Conservation (phyloP, 2,797 vertebrate species). For the Sphenopsis melanotis region DNA sequence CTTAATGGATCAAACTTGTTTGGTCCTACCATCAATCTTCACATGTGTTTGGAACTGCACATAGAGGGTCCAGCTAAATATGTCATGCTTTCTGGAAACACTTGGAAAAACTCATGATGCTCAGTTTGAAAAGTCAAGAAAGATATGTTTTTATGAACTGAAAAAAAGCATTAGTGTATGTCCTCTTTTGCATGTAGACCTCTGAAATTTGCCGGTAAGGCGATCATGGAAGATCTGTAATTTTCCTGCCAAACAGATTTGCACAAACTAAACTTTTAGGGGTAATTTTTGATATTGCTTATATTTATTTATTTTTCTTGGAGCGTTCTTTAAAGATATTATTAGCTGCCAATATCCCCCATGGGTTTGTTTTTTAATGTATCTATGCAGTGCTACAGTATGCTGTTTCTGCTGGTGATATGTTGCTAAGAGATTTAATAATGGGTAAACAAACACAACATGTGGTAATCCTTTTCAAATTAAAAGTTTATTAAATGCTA, state of each 20-base stretch:
- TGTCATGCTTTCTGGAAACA: not conserved
- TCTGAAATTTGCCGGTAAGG: conserved; percentile 12
- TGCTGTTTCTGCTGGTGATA: conserved; percentile 75
- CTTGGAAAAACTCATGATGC: rapidly evolving
- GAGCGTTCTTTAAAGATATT: conserved; percentile 68
- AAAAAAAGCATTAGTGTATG: not conserved
- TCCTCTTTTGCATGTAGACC: not conserved
- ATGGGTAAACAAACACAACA: conserved; percentile 85
- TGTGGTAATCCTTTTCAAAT: conserved; percentile 85
- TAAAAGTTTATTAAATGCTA: conserved; percentile 85
- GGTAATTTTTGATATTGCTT: conserved; percentile 54
- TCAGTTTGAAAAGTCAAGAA: not conserved
- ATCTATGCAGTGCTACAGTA: conserved; percentile 70
- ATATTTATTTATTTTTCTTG: conserved; percentile 74
- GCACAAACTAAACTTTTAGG: conserved; percentile 13
- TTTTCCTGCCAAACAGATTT: conserved; percentile 3
- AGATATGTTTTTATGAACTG: not conserved
- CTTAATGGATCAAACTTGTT: not conserved
- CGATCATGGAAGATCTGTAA: not conserved
- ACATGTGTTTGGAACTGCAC: rapidly evolving
- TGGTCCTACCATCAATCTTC: not conserved
- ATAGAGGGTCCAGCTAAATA: not conserved
- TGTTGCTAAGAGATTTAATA: conserved; percentile 83
- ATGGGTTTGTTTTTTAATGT: conserved; percentile 77
- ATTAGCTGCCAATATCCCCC: conserved; percentile 76